Evolutionary conservation across 2,797 vertebrate species (phyloP).

Genomic region (Coranthus polyacanthus): DNA sequence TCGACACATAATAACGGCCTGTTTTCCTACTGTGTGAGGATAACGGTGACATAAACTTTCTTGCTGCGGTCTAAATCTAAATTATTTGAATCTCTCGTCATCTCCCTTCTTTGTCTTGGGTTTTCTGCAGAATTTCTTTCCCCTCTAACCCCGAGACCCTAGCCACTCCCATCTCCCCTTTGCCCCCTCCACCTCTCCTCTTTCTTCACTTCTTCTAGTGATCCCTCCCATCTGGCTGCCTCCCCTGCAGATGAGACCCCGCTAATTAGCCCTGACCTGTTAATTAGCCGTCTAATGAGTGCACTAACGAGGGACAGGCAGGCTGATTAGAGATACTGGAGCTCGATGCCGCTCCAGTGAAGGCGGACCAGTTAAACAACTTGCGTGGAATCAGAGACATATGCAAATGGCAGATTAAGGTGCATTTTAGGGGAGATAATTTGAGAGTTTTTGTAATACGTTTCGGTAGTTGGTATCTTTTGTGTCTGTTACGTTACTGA

Average conservation of each 20-base stretch:
- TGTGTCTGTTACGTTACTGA: background rate
- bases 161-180: conserved; percentile 50
- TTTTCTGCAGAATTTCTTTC: conserved; percentile 23
- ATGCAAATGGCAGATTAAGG: background rate
- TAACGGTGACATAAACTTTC: background rate
- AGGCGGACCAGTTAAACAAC: conserved; percentile 32
- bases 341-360: conserved; percentile 34
- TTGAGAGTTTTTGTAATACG: background rate
- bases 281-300: conserved; percentile 79
- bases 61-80: too few relatives aligned
- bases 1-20: conserved; percentile 2
- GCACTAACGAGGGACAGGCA: conserved; percentile 67
- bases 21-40: conserved; percentile 4
- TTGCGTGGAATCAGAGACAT: background rate
- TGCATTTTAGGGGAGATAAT: background rate
- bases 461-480: background rate
- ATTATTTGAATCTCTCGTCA: background rate
- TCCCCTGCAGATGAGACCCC: conserved; percentile 78
- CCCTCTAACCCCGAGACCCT: conserved; percentile 16
- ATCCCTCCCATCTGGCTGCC: conserved; percentile 70
- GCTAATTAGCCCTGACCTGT: conserved; percentile 81
- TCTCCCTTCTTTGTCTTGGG: conserved; percentile 31
- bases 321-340: conserved; percentile 57
- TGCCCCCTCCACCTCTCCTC: background rate
- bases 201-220: conserved; percentile 36